Percentiles rank a stretch among this genome's conserved stretches.
These are phyloP conservation scores for Nipponacmea schrenckii DNA, from an alignment of 2,888 invertebrate genomes.

Conservation along the genomic window DNA sequence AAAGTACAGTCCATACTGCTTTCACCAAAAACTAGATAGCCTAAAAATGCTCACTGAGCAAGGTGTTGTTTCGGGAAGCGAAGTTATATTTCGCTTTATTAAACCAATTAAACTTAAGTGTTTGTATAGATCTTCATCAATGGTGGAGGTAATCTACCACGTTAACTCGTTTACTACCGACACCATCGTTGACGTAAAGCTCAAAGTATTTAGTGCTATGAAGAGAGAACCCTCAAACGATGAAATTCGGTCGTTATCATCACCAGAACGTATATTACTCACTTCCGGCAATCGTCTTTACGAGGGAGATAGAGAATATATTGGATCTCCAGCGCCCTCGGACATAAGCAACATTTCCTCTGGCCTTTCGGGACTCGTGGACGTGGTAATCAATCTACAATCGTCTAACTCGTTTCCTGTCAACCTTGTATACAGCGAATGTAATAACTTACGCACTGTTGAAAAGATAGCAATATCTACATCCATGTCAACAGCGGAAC, in stretches of 20 bases:
- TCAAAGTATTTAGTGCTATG: not conserved
- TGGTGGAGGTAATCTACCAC: not conserved
- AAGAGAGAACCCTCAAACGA: not conserved
- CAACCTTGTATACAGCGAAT: not conserved
- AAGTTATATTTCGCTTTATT: not conserved
- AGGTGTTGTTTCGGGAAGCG: not conserved
- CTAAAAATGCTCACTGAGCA: not conserved
- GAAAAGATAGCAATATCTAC: not conserved
- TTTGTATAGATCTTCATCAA: not conserved
- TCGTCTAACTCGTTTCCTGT: not conserved
- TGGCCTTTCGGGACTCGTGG: not conserved
- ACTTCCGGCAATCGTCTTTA: not conserved
- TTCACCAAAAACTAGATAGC: not conserved
- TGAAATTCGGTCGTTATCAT: not conserved
- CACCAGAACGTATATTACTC: not conserved
- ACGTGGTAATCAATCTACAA: not conserved
- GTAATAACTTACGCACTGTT: not conserved
- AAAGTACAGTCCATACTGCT: not conserved
- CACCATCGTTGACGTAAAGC: not conserved
- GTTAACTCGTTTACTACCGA: not conserved
- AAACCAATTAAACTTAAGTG: not conserved
- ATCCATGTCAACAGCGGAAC: not conserved
- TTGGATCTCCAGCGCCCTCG: not conserved
- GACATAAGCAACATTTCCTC: not conserved
- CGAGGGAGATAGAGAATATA: not conserved